Evolutionary conservation across 2,797 vertebrate genomes (phyloP).

Genomic region (Phrynocephalus vlangalii): DNA sequence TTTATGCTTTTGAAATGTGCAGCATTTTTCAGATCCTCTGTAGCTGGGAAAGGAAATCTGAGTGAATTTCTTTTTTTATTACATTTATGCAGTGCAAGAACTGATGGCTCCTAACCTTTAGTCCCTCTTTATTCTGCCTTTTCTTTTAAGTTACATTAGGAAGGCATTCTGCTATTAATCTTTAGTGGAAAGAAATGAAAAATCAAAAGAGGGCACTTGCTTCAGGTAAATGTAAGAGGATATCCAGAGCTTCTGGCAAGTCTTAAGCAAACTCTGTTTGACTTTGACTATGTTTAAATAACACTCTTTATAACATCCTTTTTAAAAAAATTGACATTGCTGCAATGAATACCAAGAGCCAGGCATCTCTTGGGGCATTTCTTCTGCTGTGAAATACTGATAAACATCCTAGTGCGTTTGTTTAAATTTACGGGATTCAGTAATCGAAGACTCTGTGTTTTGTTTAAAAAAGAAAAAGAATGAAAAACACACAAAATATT

Average conservation of each 20-base stretch:
- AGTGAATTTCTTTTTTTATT: not conserved
- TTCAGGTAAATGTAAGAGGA: conserved; percentile 19
- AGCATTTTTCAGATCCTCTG: conserved; percentile 10
- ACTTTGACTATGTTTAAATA: conserved; percentile 12
- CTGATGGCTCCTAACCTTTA: conserved; percentile 16
- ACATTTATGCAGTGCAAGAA: conserved; percentile 9
- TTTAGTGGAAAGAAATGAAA: conserved; percentile 21
- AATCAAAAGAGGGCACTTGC: conserved; percentile 13
- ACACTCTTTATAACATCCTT: conserved; percentile 17
- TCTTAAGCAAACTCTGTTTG: conserved; percentile 28
- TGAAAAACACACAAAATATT: not conserved
- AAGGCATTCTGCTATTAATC: not conserved
- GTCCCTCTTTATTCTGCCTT: conserved; percentile 15
- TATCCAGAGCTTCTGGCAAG: conserved; percentile 6
- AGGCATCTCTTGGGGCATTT: not conserved
- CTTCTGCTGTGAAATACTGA: conserved; percentile 17
- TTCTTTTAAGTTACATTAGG: conserved; percentile 34
- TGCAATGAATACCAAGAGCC: conserved; percentile 9
- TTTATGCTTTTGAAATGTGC: conserved; percentile 25
- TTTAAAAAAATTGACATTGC: conserved; percentile 17
- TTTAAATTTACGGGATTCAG: conserved; percentile 20
- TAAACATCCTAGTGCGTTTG: not conserved
- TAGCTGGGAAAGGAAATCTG: conserved; percentile 3
- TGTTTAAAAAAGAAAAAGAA: not conserved
- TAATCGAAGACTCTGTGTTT: not conserved